Base-by-base conservation (phyloP, 1,140 invertebrate genomes). In the Ladona fulva region DNA sequence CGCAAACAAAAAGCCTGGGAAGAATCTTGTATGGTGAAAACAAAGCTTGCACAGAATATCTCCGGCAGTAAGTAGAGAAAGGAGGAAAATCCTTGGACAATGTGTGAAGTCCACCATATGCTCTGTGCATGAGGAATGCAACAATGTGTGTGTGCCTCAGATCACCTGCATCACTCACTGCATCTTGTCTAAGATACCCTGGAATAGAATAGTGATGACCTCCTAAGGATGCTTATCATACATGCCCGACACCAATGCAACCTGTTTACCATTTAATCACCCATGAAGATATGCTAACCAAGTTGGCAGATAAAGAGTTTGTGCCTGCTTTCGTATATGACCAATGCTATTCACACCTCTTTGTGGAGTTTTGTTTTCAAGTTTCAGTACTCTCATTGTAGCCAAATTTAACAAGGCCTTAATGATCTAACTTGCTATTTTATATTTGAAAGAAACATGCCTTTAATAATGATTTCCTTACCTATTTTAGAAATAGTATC, bases 41-140 rank as follows among this genome's bases (percentile, higher is more conserved):
- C 78, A 42, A 76, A 24, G 37, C 25, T 76, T 12, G 44, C 77
- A 25, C 77, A 80, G 77, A 74, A 79, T 83, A 14, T 83, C 82
- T 76, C 79, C 79, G 76, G 81, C 81, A 80, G 76, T 76, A 37
- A 81, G 75, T 79, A 80, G 78, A 77, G 80, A 79, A 77, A 78
- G 78, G 52, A n/a, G 22, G 25, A 44, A 22, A 66, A 16, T 66
- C 52, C 52, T 6, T 12, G 5, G n/a, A 66, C 1, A 12, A 3
- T 66, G 52, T 66, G 52, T 66, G 52, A 16, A 66, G 5, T 66
- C 52, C 14, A 66, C 52, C 3, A 66, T 19, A 66, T 52, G 10
- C 3, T 16, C n/a, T 6, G 52, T 66, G 52, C 52, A 66, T 66
- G 52, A 66, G 52, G 16, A 66, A 22, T 66, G 52, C 52, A 66